Base-by-base conservation (phyloP, 2,797 vertebrate species). In the Petrocephalus sullivani region DNA sequence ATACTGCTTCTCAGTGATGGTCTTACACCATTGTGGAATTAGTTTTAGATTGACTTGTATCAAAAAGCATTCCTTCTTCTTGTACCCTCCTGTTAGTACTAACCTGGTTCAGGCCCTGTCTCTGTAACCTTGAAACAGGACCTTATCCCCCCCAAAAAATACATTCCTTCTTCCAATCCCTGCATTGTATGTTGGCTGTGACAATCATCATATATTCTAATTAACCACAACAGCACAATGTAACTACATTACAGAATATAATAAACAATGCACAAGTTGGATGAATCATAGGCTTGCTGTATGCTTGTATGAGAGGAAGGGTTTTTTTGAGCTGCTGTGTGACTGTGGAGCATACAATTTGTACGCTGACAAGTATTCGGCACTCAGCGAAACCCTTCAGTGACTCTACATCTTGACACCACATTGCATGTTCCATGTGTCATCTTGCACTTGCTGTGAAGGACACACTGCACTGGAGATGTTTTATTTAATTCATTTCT, bases 401-500 rank as follows among this genome's bases (percentile, higher is more conserved):
- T 78, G 71, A 78, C 71, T 78, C 71, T 19, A n/a, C 71, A 78
- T 78, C 71, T 78, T 46, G 71, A 78, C 71, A n/a, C 71, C 71
- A 78, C 41, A 78, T 49, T 78, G 71, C 71, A 2, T 87, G 87
- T 87, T 41, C 84, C 61, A 3, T 49, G 71, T 78, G 71, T 49
- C 41, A 49, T 46, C 41, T 5, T 9, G 19, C 71, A 14, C 64
- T 87, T 85, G n/a, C 88, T 90, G 54, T 89, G 90, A 92, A 92
- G 90, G 88, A 92, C 91, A 91, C 85, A 85, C 71, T n/a, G 71
- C 71, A 78, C n/a, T n/a, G 71, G 37, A 49, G 19, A 78, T 37
- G 64, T 28, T 16, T 71, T 71, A 37, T 71, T 71, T 37, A 5
- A 71, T 71, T 71, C 64, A 37, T 71, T 71, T 71, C 12, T 78